Conservation (phyloP, 2,113 vertebrate genomes). For the Boulengeromyrus knoepffleri region DNA sequence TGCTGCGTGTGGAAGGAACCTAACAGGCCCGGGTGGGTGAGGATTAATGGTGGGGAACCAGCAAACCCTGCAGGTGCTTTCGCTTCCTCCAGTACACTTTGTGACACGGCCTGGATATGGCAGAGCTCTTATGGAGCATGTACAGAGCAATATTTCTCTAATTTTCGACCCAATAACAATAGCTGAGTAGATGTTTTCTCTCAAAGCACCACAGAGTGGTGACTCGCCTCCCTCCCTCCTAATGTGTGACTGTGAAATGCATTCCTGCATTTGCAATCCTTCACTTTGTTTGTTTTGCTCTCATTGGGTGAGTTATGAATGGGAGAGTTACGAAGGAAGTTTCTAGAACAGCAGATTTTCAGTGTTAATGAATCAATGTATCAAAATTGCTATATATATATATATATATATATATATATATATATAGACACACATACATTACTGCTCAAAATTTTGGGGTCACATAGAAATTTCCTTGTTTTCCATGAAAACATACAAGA, state of each 20-base stretch:
- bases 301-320: slow-evolving; percentile 13
- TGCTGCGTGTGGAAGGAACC: slow-evolving; percentile 26
- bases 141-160: slow-evolving; percentile 7
- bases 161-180: neutral
- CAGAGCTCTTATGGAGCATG: slow-evolving; percentile 13
- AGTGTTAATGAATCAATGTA: slow-evolving; percentile 27
- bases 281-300: slow-evolving; percentile 12
- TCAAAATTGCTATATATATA: neutral
- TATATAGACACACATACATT: too few relatives aligned
- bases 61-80: slow-evolving; percentile 38
- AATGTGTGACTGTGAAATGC: neutral
- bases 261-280: neutral
- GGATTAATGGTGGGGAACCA: slow-evolving; percentile 40
- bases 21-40: slow-evolving; percentile 24
- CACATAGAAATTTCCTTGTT: too few relatives aligned
- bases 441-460: too few relatives aligned
- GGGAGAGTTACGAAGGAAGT: neutral
- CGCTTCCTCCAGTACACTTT: slow-evolving; percentile 29
- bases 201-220: neutral
- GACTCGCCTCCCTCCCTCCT: neutral
- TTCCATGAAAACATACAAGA: too few relatives aligned
- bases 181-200: slow-evolving; percentile 20
- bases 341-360: slow-evolving; percentile 19
- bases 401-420: too few relatives aligned
- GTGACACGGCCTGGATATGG: slow-evolving; percentile 32